Evolutionary conservation across 2,888 invertebrate genomes (phyloP).

Genomic region (Drosophila paranaensis): DNA sequence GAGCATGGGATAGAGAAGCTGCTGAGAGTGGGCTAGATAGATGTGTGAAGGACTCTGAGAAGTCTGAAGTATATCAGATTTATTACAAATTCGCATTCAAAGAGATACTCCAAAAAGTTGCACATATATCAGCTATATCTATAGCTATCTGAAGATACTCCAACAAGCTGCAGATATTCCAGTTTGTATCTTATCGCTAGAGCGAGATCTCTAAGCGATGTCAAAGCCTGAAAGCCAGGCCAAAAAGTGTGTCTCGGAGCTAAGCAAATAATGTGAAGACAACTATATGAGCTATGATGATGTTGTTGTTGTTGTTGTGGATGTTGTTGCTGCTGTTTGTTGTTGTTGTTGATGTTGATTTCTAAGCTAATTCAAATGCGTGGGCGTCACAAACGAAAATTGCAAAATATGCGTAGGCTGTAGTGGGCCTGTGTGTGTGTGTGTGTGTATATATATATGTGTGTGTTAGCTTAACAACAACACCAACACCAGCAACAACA

Average conservation of each 20-base stretch:
- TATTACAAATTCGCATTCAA: no score
- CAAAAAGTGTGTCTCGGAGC: conserved; percentile 12
- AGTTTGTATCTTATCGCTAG: not conserved
- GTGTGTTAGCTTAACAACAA: conserved; percentile 10
- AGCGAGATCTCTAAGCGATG: not conserved
- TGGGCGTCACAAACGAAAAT: conserved; percentile 80
- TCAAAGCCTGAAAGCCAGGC: not conserved
- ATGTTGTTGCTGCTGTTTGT: conserved; percentile 8
- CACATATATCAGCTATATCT: not conserved
- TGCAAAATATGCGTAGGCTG: conserved; percentile 80
- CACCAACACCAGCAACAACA: conserved; percentile 6
- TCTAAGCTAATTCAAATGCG: conserved; percentile 77
- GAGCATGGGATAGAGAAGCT: no score
- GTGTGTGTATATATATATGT: not conserved
- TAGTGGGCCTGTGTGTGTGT: not conserved
- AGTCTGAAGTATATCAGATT: no score
- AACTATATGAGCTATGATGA: conserved; percentile 54
- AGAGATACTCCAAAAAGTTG: not conserved
- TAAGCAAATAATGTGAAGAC: conserved; percentile 49
- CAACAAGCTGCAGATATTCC: not conserved
- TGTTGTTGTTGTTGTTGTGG: conserved; percentile 10
- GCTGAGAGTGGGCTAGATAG: no score
- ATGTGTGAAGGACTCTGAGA: no score
- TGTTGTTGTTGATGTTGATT: conserved; percentile 39
- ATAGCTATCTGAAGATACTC: not conserved